Conservation (phyloP, 2,797 vertebrate genomes). For the Danio aesculapii region DNA sequence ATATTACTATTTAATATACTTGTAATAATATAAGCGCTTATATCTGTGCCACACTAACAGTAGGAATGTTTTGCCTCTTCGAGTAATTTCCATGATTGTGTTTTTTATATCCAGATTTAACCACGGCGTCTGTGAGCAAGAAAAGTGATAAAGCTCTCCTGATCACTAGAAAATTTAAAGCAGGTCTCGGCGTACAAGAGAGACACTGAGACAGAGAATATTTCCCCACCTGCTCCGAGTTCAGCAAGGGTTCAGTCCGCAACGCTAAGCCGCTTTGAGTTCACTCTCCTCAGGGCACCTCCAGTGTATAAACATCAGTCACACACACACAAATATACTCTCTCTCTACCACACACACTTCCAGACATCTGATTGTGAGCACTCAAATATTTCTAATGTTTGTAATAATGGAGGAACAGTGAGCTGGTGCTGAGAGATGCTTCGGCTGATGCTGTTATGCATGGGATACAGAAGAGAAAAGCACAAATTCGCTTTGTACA, state of each 20-base stretch:
- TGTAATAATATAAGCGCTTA: too few relatives aligned
- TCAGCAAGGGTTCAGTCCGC: slow-evolving; percentile 76
- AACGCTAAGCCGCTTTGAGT: slow-evolving; percentile 75
- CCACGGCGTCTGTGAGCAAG: background rate
- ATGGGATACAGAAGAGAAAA: slow-evolving; percentile 81
- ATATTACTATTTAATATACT: too few relatives aligned
- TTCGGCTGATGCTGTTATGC: slow-evolving; percentile 71
- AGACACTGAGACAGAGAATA: slow-evolving; percentile 52
- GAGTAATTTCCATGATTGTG: background rate
- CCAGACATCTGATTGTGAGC: slow-evolving; percentile 71
- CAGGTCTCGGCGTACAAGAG: slow-evolving; percentile 50
- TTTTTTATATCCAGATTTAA: slow-evolving; percentile 4
- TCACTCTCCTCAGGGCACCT: slow-evolving; percentile 79
- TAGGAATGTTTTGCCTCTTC: slow-evolving; percentile 4
- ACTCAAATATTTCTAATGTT: slow-evolving; percentile 79
- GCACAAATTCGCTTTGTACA: slow-evolving; percentile 82
- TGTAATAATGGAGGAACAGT: slow-evolving; percentile 61
- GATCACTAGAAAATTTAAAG: slow-evolving; percentile 53
- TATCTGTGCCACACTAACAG: background rate
- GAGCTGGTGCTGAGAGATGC: background rate
- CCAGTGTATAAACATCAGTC: slow-evolving; percentile 77
- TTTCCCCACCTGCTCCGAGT: slow-evolving; percentile 73
- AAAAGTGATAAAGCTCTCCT: slow-evolving; percentile 8
- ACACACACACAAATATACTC: background rate
- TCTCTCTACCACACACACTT: slow-evolving; percentile 49